Evolutionary conservation across 2,888 invertebrate species (phyloP).

Genomic region (Ypsolopha sequella): DNA sequence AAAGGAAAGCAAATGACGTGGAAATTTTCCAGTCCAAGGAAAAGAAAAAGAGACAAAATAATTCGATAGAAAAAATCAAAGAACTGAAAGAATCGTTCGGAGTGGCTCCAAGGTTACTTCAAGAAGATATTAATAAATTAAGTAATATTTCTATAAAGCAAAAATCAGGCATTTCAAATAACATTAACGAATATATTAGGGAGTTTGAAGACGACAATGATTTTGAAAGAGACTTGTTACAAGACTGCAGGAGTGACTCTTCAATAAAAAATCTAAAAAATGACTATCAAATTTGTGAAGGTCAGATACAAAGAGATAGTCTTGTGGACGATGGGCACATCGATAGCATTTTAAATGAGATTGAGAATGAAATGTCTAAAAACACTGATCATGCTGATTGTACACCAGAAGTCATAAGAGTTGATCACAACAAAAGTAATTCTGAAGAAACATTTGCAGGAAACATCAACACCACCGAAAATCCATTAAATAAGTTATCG

Average conservation of each 20-base stretch:
- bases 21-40: constrained; percentile 33
- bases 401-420: too few species aligned
- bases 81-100: constrained; percentile 36
- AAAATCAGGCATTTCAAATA: too few species aligned
- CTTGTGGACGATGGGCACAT: constrained; percentile 31
- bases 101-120: constrained; percentile 26
- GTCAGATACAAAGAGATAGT: background rate
- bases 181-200: too few species aligned
- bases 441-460: background rate
- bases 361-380: constrained; percentile 41
- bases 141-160: background rate
- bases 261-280: too few species aligned
- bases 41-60: constrained; percentile 44
- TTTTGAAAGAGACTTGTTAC: too few species aligned
- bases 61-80: constrained; percentile 36
- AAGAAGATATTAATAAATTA: constrained; percentile 11
- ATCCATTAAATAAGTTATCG: too few species aligned
- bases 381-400: background rate
- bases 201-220: too few species aligned
- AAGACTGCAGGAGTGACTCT: too few species aligned
- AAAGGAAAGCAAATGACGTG: constrained; percentile 28
- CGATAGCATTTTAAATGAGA: constrained; percentile 35
- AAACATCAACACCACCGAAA: too few species aligned
- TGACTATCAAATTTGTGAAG: too few species aligned
- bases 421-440: constrained; percentile 1